Evolutionary conservation across 2,797 vertebrate species (phyloP).

Genomic region (Bovichtus diacanthus): DNA sequence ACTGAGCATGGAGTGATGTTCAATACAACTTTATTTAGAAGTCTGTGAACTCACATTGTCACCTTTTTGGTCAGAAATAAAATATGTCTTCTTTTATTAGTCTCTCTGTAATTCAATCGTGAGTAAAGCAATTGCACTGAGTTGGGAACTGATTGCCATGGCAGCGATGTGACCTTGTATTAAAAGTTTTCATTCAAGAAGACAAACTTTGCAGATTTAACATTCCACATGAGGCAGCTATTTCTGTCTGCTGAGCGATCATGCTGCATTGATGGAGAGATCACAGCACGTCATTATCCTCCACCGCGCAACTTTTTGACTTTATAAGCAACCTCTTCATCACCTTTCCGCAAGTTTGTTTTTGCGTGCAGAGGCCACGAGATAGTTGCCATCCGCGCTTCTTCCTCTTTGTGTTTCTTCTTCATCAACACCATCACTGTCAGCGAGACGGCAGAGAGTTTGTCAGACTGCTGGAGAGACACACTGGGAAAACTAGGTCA

Average conservation of each 20-base stretch:
- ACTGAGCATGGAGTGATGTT: neutral
- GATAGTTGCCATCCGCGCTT: constrained; percentile 44
- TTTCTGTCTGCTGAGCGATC: constrained; percentile 47
- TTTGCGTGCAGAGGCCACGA: constrained; percentile 47
- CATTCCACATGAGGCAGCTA: constrained; percentile 37
- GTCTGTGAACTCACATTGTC: neutral
- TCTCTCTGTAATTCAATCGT: neutral
- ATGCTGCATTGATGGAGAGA: constrained; percentile 34
- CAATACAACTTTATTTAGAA: neutral
- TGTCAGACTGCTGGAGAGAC: constrained; percentile 66
- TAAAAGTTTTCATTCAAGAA: constrained; percentile 48
- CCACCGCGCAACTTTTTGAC: constrained; percentile 61
- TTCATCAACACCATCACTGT: constrained; percentile 73
- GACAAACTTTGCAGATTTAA: constrained; percentile 47
- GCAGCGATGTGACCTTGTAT: constrained; percentile 22
- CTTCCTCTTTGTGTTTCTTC: constrained; percentile 38
- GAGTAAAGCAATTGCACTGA: neutral
- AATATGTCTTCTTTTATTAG: neutral
- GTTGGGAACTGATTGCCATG: neutral
- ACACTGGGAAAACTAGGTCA: constrained; percentile 74
- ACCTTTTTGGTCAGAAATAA: neutral
- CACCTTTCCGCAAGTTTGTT: constrained; percentile 54
- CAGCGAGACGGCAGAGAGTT: constrained; percentile 63
- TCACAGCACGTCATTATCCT: constrained; percentile 45
- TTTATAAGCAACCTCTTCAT: constrained; percentile 60